A percentile compares a stretch with the other conserved stretches of the same genome.
Conservation (phyloP, 2,888 invertebrate genomes). For the Bugula neritina region DNA sequence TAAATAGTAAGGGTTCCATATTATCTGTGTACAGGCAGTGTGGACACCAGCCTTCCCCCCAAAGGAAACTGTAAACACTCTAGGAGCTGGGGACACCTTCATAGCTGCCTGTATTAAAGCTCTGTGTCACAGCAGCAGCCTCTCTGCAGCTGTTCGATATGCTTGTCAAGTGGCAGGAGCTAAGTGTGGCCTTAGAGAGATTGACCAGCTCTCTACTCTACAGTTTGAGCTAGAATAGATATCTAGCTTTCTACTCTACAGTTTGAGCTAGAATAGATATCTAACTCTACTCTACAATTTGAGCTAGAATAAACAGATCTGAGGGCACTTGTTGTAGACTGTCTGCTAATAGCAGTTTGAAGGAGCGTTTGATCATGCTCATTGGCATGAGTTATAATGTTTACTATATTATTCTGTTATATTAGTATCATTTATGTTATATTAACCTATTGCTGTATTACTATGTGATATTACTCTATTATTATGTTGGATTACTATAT, state of each 20-base stretch:
- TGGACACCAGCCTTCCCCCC: conserved; percentile 9
- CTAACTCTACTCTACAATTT: too few species aligned
- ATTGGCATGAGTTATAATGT: too few species aligned
- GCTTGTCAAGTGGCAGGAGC: conserved; percentile 14
- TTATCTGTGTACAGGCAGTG: too few species aligned
- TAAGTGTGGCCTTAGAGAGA: conserved; percentile 6
- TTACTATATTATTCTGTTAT: too few species aligned
- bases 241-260: too few species aligned
- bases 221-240: neutral
- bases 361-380: neutral
- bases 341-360: neutral
- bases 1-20: too few species aligned
- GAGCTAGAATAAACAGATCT: too few species aligned
- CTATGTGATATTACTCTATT: too few species aligned
- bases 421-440: too few species aligned
- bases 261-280: too few species aligned
- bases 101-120: conserved; percentile 16
- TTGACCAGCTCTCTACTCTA: neutral
- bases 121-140: neutral
- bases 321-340: neutral
- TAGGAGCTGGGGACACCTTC: conserved; percentile 22
- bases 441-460: too few species aligned
- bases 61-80: neutral
- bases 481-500: too few species aligned
- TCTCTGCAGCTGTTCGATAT: neutral